Percentiles rank a stretch among this genome's conserved stretches.
Evolutionary conservation across 2,888 invertebrate genomes (phyloP).

Genomic region (Leptura quadrifasciata): DNA sequence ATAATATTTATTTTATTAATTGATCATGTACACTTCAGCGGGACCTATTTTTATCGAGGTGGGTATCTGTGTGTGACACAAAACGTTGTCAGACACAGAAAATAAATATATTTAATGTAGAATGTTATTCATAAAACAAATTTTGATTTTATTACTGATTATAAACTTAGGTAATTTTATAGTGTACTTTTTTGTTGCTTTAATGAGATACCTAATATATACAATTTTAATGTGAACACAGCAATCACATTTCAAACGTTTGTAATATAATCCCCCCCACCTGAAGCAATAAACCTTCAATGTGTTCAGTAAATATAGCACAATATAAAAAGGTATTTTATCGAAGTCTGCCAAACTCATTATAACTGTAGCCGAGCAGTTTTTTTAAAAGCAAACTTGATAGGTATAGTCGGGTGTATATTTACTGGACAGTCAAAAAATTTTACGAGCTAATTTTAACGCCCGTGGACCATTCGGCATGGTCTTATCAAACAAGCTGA

Average conservation of each 20-base stretch:
- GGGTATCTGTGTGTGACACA: not conserved
- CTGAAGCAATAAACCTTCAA: conserved; percentile 7
- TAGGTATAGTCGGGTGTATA: too few species aligned
- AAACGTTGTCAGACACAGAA: not conserved
- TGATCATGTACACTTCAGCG: not conserved
- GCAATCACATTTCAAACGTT: not conserved
- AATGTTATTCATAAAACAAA: not conserved
- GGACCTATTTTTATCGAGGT: not conserved
- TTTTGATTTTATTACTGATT: not conserved
- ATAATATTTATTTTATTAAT: conserved; percentile 8
- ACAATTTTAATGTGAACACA: not conserved
- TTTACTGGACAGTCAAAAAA: too few species aligned
- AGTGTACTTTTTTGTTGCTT: not conserved
- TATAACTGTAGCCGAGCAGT: not conserved
- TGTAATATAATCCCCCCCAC: not conserved
- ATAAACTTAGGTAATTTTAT: not conserved
- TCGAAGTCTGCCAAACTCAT: not conserved
- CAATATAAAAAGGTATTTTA: conserved; percentile 3
- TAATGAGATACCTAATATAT: not conserved
- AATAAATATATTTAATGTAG: not conserved
- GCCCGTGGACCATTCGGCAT: too few species aligned
- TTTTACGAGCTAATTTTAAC: too few species aligned
- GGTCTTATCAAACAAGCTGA: too few species aligned
- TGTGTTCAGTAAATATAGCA: conserved; percentile 24
- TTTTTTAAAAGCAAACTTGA: not conserved